Base-by-base conservation (phyloP, 2,113 vertebrate genomes). In the Gobiocypris rarus region DNA sequence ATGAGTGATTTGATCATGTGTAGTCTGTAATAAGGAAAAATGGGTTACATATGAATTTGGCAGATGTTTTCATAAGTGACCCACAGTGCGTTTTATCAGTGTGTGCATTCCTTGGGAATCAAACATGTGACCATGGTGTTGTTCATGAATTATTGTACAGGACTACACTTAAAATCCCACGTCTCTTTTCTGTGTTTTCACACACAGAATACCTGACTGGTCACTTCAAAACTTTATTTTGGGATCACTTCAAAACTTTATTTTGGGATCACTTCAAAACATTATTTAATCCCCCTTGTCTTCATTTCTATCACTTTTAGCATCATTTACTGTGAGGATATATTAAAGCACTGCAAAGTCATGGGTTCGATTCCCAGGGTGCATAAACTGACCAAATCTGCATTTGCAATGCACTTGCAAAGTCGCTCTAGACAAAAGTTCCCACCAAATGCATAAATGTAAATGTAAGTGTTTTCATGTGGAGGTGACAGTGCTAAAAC, bases 21-120 rank as follows among this genome's bases (percentile, higher is more conserved):
- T 89, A 73, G 88, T 76, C 94, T 95, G 65, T 84, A 82, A 52
- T 34, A 70, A 41, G 9, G 4, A 19, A 83, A 83, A 48, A 83
- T 50, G 34, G 38, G 22, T 67, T 24, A 24, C n/a, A 45, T 45
- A 14, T 73, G 38, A 6, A 67, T 19, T 38, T 22, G 63, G 9
- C 65, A 69, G 9, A 69, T 69, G 17, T 69, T 69, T 38, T 69
- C 17, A 69, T 22, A 67, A 38, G 17, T 2, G 15, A 52, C 50
- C 15, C 5, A 52, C 8, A 67, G 17, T 67, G 26, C 19, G 61
- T 65, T 65, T 63, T 38, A 67, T 19, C 31, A 34, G 63, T 34
- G 34, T 67, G 28, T 67, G 61, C 61, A 31, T 31, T 65, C 14
- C 26, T 65, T 31, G 26, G 8, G 28, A 34, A 17, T 65, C 28